Base-by-base conservation (phyloP, 2,888 invertebrate species). In the Dynastes grantii region DNA sequence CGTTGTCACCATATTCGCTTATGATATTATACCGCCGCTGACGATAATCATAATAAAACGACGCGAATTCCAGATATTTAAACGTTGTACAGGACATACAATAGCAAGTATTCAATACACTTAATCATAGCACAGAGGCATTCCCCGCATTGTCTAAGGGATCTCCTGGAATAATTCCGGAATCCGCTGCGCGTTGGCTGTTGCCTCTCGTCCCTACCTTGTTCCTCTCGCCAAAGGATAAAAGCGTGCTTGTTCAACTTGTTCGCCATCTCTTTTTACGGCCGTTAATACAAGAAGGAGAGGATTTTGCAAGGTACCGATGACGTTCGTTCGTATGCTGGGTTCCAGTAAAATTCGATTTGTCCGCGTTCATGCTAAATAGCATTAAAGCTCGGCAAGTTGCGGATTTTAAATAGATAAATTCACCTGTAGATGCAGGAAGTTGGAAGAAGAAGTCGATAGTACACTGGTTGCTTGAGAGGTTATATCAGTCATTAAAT, bases 41-140 rank as follows among this genome's bases (percentile, higher is more conserved):
- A 61, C 53, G 53, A 61, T 61, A 64, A 77, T 70, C 58, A 58
- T 63, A 78, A 71, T 78, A 78, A 78, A 78, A 78, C 71, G 77
- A 53, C 70, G 37, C 77, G 71, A 70, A 78, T 78, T 78, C 77
- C 77, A 78, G 77, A 78, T 78, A 78, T 78, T 78, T 78, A 78
- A 78, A 78, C 77, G 51, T 64, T 71, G 73, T 73, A 78, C 73
- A 70, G 64, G 61, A 78, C 75, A 61, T 76, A 78, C 68, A 76
- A 77, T 78, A 77, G 76, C 79, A 75, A 79, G 78, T 80, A 80
- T 82, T 79, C 80, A 77, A 79, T 81, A 80, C 81, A 81, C 81
- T 82, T 82, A 82, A 82, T 82, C 82, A 82, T 80, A 76, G 77
- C 68, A 81, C 82, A 82, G 79, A 79, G 75, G 80, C 81, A 82